Evolutionary conservation across 2,888 invertebrate genomes (phyloP).

Genomic region (Eristalis tenax): DNA sequence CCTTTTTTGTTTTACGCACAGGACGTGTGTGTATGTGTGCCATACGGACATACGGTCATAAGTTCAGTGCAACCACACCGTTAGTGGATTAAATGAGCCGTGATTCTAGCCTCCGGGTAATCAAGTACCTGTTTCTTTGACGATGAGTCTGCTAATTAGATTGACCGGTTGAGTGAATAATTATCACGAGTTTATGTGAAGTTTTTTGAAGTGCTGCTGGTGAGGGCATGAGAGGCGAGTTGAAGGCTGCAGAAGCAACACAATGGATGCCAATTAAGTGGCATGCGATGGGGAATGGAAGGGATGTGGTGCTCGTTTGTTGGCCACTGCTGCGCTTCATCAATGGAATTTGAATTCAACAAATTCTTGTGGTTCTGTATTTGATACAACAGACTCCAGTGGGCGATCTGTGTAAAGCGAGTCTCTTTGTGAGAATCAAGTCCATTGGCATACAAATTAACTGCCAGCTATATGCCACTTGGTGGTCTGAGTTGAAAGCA

Average conservation of each 20-base stretch:
- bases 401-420: too few species aligned
- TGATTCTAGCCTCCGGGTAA: constrained; percentile 48
- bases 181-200: constrained; percentile 30
- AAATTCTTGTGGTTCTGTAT: background rate
- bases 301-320: background rate
- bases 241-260: background rate
- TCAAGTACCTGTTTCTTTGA: constrained; percentile 42
- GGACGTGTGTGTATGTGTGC: background rate
- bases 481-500: too few species aligned
- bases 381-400: background rate
- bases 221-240: background rate
- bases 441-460: too few species aligned
- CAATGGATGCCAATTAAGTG: background rate
- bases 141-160: constrained; percentile 47
- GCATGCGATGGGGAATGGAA: background rate
- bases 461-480: too few species aligned
- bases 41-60: constrained; percentile 5
- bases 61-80: constrained; percentile 28
- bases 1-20: constrained; percentile 1
- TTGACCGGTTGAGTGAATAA: constrained; percentile 46
- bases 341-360: background rate
- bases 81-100: constrained; percentile 49
- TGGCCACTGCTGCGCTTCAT: background rate
- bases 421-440: too few species aligned
- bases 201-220: background rate